Evolutionary conservation across 2,113 vertebrate genomes (phyloP).

Genomic region (Callaeas wilsoni): DNA sequence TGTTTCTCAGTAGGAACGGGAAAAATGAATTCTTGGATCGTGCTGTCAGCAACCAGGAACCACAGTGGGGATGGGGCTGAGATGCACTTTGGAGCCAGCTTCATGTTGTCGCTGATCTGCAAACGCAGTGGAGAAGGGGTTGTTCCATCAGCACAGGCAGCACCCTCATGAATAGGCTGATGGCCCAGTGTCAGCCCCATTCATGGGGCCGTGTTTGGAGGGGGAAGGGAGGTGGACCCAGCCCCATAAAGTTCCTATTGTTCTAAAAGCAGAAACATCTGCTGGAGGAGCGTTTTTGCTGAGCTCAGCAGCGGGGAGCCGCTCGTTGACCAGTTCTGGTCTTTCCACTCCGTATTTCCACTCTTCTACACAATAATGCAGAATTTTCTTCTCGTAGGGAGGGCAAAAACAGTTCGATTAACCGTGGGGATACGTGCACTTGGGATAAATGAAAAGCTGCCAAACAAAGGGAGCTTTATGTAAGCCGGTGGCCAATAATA

Average conservation of each 20-base stretch:
- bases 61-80: neutral
- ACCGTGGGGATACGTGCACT: neutral
- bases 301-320: slow-evolving; percentile 61
- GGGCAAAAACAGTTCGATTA: neutral
- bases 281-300: slow-evolving; percentile 46
- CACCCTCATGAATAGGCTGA: neutral
- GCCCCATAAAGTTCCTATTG: slow-evolving; percentile 63
- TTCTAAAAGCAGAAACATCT: slow-evolving; percentile 63
- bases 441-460: neutral
- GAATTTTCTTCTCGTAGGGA: slow-evolving; percentile 12
- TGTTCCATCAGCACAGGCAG: neutral
- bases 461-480: slow-evolving; percentile 12
- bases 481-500: neutral
- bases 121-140: neutral
- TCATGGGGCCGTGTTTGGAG: neutral
- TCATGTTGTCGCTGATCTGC: accelerated
- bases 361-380: slow-evolving; percentile 10
- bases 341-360: slow-evolving; percentile 15
- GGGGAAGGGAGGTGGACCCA: slow-evolving; percentile 33
- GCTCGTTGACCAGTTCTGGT: neutral
- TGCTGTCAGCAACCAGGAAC: neutral
- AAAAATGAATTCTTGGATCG: neutral
- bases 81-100: neutral
- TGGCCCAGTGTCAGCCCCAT: neutral
- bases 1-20: neutral